phyloP scores from a whole-genome alignment of 2,797 vertebrate genomes.

The Tangara arthus region DNA sequence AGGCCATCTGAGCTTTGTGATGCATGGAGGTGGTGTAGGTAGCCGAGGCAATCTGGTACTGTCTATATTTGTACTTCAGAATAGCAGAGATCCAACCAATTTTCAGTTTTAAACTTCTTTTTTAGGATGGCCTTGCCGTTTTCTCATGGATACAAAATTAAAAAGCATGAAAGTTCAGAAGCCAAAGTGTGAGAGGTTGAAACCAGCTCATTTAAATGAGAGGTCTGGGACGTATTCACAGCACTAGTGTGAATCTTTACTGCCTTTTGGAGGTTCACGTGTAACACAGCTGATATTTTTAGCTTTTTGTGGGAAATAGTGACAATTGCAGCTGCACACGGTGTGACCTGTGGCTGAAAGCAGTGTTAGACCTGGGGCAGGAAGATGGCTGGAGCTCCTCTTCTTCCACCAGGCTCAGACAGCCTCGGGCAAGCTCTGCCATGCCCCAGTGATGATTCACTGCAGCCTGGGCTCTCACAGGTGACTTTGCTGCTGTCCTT shows the following conservation, averaged over 20 bases:
- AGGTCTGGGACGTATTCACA: not conserved
- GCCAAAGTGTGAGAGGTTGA: not conserved
- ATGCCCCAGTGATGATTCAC: fast-evolving
- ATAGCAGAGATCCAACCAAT: not conserved
- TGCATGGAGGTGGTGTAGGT: conserved; percentile 16
- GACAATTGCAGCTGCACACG: fast-evolving
- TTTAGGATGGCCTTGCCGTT: not conserved
- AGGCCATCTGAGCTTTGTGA: not conserved
- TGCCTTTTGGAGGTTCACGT: not conserved
- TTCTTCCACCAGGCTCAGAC: fast-evolving
- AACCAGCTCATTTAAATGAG: not conserved
- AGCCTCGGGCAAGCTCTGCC: not conserved
- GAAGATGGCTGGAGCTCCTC: not conserved
- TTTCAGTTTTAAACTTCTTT: not conserved
- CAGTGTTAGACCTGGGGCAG: fast-evolving
- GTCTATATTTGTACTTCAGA: not conserved
- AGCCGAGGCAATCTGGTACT: not conserved
- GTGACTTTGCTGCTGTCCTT: not conserved
- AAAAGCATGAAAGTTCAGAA: not conserved
- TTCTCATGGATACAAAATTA: not conserved
- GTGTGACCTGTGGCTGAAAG: not conserved
- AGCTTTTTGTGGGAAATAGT: not conserved
- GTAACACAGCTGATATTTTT: not conserved
- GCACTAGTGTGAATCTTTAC: not conserved
- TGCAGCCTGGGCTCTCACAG: fast-evolving